phyloP scores from a whole-genome alignment of 2,113 vertebrate species.

The Poeciliopsis turrubarensis region DNA sequence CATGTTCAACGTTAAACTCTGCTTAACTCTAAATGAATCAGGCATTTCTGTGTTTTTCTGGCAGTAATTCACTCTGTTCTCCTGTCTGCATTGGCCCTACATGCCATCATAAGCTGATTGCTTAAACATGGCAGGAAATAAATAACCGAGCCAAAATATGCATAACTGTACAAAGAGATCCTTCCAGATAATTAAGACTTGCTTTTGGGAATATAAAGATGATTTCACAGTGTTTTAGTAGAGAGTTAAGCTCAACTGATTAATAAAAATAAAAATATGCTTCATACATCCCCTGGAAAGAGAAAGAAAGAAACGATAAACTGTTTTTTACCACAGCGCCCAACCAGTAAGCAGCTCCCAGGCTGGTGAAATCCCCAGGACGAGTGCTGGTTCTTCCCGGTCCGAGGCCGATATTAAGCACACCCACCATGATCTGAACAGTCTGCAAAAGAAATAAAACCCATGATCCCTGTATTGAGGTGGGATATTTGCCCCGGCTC shows the following conservation, averaged over 20 bases:
- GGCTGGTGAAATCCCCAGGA: background rate
- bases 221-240: background rate
- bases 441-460: conserved; percentile 44
- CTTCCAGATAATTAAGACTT: background rate
- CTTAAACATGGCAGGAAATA: no score
- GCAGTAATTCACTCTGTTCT: no score
- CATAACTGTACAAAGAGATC: background rate
- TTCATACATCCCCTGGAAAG: no score
- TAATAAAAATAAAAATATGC: background rate
- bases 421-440: conserved; percentile 72
- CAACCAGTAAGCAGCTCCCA: conserved; percentile 62
- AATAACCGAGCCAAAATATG: background rate
- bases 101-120: no score
- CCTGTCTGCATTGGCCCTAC: no score
- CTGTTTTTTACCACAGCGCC: conserved; percentile 62
- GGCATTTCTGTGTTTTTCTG: no score
- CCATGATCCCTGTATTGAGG: background rate
- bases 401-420: conserved; percentile 61
- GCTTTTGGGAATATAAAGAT: background rate
- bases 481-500: background rate
- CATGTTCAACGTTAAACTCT: no score
- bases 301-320: no score
- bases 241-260: background rate
- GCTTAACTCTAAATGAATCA: no score
- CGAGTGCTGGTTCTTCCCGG: conserved; percentile 8